Evolutionary conservation across 2,888 invertebrate species (phyloP), one percentile per base, ranked within the genome.

Genomic region (Dryadula phaetusa): DNA sequence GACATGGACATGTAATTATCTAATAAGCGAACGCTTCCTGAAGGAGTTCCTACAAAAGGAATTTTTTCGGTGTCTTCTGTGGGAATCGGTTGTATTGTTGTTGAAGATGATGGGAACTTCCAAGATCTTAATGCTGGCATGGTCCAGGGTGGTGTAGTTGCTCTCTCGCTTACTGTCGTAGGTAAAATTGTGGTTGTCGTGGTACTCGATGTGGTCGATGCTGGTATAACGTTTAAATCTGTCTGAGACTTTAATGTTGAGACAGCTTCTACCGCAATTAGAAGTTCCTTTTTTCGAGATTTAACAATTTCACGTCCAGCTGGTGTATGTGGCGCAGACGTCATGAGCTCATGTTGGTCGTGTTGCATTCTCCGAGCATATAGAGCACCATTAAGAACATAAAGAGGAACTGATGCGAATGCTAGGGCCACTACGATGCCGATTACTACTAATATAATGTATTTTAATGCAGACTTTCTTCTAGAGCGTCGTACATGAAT

Each of bases 91-190:
- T 80, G 86, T 73, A 83, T 77, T 18, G 85, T 84, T 0, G 89
- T 86, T 0, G 85, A 82, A 28, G 84, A 74, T 2, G 81, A 81
- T 37, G 86, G 82, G 68, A 82, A 84, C 74, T 88, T 91, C 90
- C 90, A 89, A 14, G 87, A 87, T 66, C 84, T 83, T 49, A 94
- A 83, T 12, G 94, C 93, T 34, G 94, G 94, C 81, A 94, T 91
- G 58, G 92, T 93, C 86, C 93, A 93, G 6, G 93, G 88, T 49
- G 92, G 90, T n/a, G 85, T 82, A 32, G 89, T 85, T 69, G 86
- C 80, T 68, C 73, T 83, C 63, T 85, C 87, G 64, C 74, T 81
- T 6, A 75, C 76, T 6, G 77, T 74, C 14, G 82, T 79, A 1
- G 85, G 70, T 28, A 83, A 67, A 42, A 80, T 70, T 42, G 80